phyloP scores from a whole-genome alignment of 1,140 invertebrate species.

The Drosophila trapezifrons region DNA sequence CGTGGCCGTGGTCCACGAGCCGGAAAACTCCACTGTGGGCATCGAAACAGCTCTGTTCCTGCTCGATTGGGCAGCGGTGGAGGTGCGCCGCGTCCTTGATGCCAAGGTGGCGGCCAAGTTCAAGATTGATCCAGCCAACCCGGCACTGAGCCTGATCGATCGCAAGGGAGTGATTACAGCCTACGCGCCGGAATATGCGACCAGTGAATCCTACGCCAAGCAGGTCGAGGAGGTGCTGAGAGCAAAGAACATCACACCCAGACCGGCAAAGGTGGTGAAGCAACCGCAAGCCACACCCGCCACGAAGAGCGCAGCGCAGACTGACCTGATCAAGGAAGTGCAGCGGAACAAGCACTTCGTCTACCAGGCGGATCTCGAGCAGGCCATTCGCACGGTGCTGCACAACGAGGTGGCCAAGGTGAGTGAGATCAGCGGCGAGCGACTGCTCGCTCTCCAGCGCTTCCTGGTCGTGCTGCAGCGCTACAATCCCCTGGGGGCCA shows the following conservation, averaged over 20 bases:
- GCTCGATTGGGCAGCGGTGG: slow-evolving; percentile 58
- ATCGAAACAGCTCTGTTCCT: slow-evolving; percentile 78
- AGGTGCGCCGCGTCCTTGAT: slow-evolving; percentile 64
- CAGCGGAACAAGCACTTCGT: slow-evolving; percentile 85
- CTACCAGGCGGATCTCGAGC: slow-evolving; percentile 94
- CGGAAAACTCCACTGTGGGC: slow-evolving; percentile 83
- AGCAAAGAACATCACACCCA: slow-evolving; percentile 71
- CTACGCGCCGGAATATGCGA: slow-evolving; percentile 9
- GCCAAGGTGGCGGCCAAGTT: slow-evolving; percentile 59
- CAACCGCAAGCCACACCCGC: neutral
- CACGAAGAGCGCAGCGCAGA: slow-evolving; percentile 1
- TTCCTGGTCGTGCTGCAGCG: slow-evolving; percentile 89
- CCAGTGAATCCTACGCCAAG: slow-evolving; percentile 41
- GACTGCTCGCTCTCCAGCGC: slow-evolving; percentile 89
- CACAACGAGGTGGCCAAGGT: slow-evolving; percentile 91
- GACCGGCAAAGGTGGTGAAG: slow-evolving; percentile 32
- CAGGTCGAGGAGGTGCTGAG: slow-evolving; percentile 61
- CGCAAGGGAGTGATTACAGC: slow-evolving; percentile 44
- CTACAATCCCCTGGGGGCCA: slow-evolving; percentile 84
- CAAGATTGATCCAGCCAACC: slow-evolving; percentile 44
- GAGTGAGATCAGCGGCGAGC: slow-evolving; percentile 88
- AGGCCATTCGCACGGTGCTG: slow-evolving; percentile 91
- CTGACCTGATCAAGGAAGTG: slow-evolving; percentile 61
- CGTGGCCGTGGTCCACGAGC: slow-evolving; percentile 70
- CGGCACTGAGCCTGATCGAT: slow-evolving; percentile 56